phyloP scores from a whole-genome alignment of 2,113 vertebrate species.

The Leucosticte australis region DNA sequence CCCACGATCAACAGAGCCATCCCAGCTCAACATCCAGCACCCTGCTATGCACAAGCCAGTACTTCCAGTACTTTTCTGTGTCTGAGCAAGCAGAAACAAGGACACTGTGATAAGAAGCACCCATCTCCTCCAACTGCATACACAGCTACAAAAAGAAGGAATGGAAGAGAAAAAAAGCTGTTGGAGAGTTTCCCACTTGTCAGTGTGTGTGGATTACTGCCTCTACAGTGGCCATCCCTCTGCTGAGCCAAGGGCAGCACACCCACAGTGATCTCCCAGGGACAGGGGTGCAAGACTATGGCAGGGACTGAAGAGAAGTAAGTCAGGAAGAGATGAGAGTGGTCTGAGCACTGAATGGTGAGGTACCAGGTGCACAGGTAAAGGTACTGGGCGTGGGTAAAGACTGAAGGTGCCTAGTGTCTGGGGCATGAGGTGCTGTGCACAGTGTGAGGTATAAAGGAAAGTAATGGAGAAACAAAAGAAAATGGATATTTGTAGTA shows the following conservation, averaged over 20 bases:
- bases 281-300: rapidly evolving
- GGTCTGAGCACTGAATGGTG: neutral
- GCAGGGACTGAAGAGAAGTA: neutral
- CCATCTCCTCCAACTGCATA: neutral
- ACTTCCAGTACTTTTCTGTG: neutral
- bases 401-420: neutral
- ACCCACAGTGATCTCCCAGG: neutral
- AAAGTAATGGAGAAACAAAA: neutral
- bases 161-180: neutral
- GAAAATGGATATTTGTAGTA: neutral
- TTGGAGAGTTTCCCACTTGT: neutral
- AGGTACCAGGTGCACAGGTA: neutral
- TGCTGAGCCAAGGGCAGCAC: neutral
- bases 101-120: neutral
- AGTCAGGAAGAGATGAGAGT: neutral
- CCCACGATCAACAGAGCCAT: neutral
- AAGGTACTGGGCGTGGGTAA: neutral
- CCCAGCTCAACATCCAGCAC: neutral
- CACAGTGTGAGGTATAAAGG: neutral
- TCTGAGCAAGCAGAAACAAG: neutral
- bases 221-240: neutral
- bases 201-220: neutral
- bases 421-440: neutral
- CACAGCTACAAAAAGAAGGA: neutral
- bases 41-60: neutral